Evolutionary conservation across 2,888 invertebrate genomes (phyloP).

Genomic region (Leptinotarsa rubiginosa): DNA sequence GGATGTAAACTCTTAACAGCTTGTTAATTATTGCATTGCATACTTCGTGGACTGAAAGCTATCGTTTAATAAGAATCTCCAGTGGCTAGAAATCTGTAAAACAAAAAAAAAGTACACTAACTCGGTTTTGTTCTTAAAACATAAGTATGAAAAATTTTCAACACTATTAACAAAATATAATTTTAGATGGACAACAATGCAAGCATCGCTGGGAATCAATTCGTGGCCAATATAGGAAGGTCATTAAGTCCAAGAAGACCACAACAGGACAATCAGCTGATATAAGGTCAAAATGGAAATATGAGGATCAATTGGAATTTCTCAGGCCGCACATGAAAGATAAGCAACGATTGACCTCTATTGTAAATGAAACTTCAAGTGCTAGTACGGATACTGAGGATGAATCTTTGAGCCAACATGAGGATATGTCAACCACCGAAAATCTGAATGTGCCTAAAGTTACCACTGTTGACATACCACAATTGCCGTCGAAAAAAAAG

Average conservation of each 20-base stretch:
- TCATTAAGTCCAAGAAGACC: constrained; percentile 23
- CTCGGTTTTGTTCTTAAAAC: neutral
- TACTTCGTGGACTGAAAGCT: constrained; percentile 2
- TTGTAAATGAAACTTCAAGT: constrained; percentile 24
- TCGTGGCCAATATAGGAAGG: constrained; percentile 26
- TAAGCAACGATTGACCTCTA: constrained; percentile 17
- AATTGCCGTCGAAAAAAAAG: constrained; percentile 19
- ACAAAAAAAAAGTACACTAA: constrained; percentile 12
- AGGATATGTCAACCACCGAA: constrained; percentile 18
- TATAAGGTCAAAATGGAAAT: constrained; percentile 22
- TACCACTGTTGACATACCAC: constrained; percentile 20
- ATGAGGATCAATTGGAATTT: constrained; percentile 30
- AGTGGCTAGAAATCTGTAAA: constrained; percentile 15
- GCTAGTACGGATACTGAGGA: constrained; percentile 19
- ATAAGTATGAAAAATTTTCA: constrained; percentile 15
- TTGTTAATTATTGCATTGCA: constrained; percentile 8
- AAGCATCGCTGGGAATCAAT: constrained; percentile 21
- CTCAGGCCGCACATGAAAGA: constrained; percentile 23
- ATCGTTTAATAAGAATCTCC: constrained; percentile 17
- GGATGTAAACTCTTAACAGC: neutral
- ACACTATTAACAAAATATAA: constrained; percentile 1
- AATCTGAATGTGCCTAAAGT: constrained; percentile 22
- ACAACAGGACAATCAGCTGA: constrained; percentile 25
- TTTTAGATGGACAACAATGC: constrained; percentile 8
- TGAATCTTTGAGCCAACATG: constrained; percentile 27